Evolutionary conservation across 2,888 invertebrate species (phyloP).

Genomic region (Andrena fulva): DNA sequence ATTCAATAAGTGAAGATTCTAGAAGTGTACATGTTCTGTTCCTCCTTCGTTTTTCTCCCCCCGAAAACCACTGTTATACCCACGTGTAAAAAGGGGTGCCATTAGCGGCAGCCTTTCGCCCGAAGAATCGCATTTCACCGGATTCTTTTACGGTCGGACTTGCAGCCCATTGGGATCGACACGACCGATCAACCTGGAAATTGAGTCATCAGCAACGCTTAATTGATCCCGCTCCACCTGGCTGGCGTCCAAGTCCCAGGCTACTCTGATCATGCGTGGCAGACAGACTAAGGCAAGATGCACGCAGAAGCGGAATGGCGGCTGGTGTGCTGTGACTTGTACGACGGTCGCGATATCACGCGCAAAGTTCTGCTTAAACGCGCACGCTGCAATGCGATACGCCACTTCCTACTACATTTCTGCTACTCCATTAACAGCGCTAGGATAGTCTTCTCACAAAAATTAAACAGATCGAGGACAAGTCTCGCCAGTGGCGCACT

Average conservation of each 20-base stretch:
- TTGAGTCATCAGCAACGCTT: constrained; percentile 56
- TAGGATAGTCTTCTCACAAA: no score
- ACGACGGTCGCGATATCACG: no score
- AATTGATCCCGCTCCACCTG: constrained; percentile 44
- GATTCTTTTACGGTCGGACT: constrained; percentile 27
- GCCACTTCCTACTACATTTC: no score
- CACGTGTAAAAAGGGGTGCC: constrained; percentile 13
- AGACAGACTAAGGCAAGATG: background rate
- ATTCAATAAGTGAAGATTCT: background rate
- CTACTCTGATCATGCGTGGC: constrained; percentile 40
- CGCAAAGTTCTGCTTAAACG: no score
- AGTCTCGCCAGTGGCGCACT: no score
- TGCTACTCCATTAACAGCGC: no score
- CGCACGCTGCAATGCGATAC: no score
- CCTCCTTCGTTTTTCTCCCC: background rate
- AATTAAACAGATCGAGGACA: no score
- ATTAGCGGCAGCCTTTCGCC: constrained; percentile 18
- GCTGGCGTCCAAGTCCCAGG: background rate
- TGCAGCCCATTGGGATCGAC: constrained; percentile 33
- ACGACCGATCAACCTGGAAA: constrained; percentile 46
- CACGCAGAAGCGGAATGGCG: no score
- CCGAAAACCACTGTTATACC: background rate
- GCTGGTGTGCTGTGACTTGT: no score
- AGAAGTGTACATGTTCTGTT: background rate
- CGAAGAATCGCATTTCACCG: constrained; percentile 29